Evolutionary conservation across 2,797 vertebrate genomes (phyloP), one percentile per base, ranked within the genome.

Genomic region (Anabas testudineus): DNA sequence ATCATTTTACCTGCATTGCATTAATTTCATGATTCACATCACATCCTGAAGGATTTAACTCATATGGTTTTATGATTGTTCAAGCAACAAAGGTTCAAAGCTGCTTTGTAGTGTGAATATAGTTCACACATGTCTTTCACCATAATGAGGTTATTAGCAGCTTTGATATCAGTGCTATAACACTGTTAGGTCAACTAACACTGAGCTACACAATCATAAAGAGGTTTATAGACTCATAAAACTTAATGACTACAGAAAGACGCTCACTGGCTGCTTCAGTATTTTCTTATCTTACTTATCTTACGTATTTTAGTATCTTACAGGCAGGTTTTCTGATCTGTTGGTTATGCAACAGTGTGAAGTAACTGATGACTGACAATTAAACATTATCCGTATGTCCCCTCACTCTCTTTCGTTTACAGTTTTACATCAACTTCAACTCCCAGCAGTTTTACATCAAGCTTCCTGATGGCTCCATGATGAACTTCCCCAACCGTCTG

Each of bases 401-500:
- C 53, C 2, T 22, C 28, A 52, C 5, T 32, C 10, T 36, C 18
- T 36, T 4, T 55, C 14, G 7, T 12, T 10, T 16, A 34, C 78
- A 95, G 94, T 78, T 94, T 53, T 7, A 67, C 83, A 59, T 95
- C 72, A 92, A 41, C 84, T 92, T 92, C 77, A 92, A 81, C 90
- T 77, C 37, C 0, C 90, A 93, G 4, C 61, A 85, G 19, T 95
- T 95, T 53, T 91, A 87, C 68, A 87, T 95, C 85, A 94, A 82
- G 62, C 91, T 95, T 5, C 88, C 93, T 0, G 90, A 93, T 0
- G 94, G 91, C 46, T 68, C 41, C 73, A 92, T 88, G 88, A 26
- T 93, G 12, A 72, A 73, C 71, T 95, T 94, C 78, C 90, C 94
- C 37, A 95, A 95, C 80, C 93, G 93, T 0, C 83, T 92, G 10